Evolutionary conservation across 2,888 invertebrate species (phyloP), one percentile per base, ranked within the genome.

Genomic region (Mesorhabditis sp.): DNA sequence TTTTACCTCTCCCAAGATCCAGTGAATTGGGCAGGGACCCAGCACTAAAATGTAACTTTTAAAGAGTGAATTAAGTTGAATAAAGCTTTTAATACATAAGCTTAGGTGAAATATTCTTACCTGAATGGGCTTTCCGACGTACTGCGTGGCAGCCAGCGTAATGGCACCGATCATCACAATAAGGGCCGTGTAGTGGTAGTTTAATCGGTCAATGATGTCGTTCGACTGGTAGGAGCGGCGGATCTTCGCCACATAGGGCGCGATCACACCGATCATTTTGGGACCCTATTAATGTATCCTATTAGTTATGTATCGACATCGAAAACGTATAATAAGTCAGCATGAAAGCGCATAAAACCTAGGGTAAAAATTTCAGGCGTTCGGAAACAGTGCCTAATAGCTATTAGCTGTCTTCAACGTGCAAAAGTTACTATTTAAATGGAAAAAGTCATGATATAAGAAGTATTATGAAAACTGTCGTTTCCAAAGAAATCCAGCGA

Each of bases 11-110:
- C 75, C 75, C 75, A 75, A 45, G 75, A 67, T 43, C 58, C 58
- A 43, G 84, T 84, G 75, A 81, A 84, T 70, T 84, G 82, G 41
- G 84, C 80, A 10, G 84, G 84, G 28, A 84, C 84, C 84, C 84
- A 83, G 67, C 84, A 84, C 76, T 83, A 70, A 45, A 75, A 72
- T n/a, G 5, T n/a, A 42, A 62, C 4, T 58, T 28, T 65, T 44
- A 41, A 5, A 63, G 28, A 13, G 10, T 13, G n/a, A n/a, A n/a
- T 58, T 58, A 10, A 58, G 15, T 45, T 7, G 58, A 15, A 13
- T 15, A 64, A 28, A 28, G 28, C 28, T 28, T 28, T 28, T 28
- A 28, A 28, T 28, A 28, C 28, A 3, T 2, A 2, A 65, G 42
- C 44, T 65, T 28, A 42, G n/a, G 2, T 13, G 50, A 13, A 50